Evolutionary conservation across 2,797 vertebrate genomes (phyloP), one percentile per base, ranked within the genome.

Genomic region (Bradypus variegatus): DNA sequence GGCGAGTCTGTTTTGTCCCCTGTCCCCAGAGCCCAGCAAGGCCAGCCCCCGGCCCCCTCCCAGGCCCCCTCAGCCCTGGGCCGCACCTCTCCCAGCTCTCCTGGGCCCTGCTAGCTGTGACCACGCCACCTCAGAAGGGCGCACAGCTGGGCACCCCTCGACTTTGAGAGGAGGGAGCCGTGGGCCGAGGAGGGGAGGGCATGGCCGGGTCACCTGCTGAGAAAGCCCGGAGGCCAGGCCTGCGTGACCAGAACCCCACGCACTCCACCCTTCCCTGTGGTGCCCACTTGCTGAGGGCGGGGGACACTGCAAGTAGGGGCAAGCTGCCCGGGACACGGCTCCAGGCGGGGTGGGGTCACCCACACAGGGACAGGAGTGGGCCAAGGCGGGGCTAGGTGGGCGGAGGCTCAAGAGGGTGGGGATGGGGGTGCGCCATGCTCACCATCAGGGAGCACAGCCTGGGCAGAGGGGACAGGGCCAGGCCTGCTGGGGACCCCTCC

Each of bases 401-500:
- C 14, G 19, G 18, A 16, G 18, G 16, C 55, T n/a, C 18, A 18
- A 18, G 55, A 16, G 16, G 18, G 16, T 55, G 16, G 55, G 21
- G 9, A 45, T 45, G 41, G 4, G 41, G 41, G 41, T 45, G 41
- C 41, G 6, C 41, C 8, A 8, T 45, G 41, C 41, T 45, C 41
- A 45, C 41, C 41, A 45, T 45, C 41, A 45, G 41, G 29, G 48
- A 29, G 48, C 11, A 1, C 1, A 7, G 8, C 45, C 33, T 27
- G 62, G 64, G 58, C 38, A 15, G 38, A 38, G 31, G 18, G 80
- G 41, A 77, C 25, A 23, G 50, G 36, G 50, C 41, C 16, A 62
- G 19, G 21, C 25, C 18, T 27, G 2, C 2, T 0, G 0, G 79
- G 86, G 10, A 5, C 65, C 45, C n/a, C 69, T 72, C 36, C 27